Percentiles rank a stretch among this genome's conserved stretches.
These are phyloP conservation scores for Conistra vaccinii DNA, from an alignment of 2,888 invertebrate species.

Conservation along the genomic window DNA sequence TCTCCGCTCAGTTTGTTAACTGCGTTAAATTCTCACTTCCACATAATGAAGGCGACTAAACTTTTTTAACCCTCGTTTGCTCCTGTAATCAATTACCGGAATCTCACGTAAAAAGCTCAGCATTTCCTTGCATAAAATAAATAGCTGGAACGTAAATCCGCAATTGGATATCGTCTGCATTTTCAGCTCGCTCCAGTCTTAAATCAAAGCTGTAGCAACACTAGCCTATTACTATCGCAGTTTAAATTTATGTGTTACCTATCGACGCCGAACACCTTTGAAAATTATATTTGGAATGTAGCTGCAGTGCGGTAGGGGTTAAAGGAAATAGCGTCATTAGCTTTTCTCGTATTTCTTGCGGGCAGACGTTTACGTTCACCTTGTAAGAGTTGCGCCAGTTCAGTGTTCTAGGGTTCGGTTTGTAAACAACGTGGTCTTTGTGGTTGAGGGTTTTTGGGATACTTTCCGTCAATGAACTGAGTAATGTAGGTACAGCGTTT, in stretches of 20 bases:
- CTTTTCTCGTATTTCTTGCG: constrained; percentile 86
- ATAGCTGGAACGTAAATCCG: constrained; percentile 68
- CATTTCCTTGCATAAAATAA: constrained; percentile 58
- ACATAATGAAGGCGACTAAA: constrained; percentile 17
- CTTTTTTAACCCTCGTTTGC: constrained; percentile 22
- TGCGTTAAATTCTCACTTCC: constrained; percentile 18
- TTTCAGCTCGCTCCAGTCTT: constrained; percentile 77
- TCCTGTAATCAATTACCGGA: constrained; percentile 37
- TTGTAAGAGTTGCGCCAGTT: constrained; percentile 74
- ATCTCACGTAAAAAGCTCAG: constrained; percentile 56
- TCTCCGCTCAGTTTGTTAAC: not conserved
- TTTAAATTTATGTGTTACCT: constrained; percentile 88
- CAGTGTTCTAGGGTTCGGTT: constrained; percentile 66
- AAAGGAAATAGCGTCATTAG: constrained; percentile 89
- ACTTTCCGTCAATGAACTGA: not conserved
- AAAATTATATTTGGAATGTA: constrained; percentile 86
- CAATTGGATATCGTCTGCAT: constrained; percentile 75
- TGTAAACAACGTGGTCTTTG: constrained; percentile 24
- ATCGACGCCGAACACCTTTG: constrained; percentile 84
- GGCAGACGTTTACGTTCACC: constrained; percentile 83
- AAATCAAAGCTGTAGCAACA: constrained; percentile 82
- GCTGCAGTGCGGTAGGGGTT: constrained; percentile 83
- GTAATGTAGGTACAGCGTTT: not conserved
- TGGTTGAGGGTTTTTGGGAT: not conserved
- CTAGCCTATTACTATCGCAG: constrained; percentile 84